Conservation (phyloP, 30 jellyfish, hydroid and myxozoan genomes). For the Catostylus mosaicus region DNA sequence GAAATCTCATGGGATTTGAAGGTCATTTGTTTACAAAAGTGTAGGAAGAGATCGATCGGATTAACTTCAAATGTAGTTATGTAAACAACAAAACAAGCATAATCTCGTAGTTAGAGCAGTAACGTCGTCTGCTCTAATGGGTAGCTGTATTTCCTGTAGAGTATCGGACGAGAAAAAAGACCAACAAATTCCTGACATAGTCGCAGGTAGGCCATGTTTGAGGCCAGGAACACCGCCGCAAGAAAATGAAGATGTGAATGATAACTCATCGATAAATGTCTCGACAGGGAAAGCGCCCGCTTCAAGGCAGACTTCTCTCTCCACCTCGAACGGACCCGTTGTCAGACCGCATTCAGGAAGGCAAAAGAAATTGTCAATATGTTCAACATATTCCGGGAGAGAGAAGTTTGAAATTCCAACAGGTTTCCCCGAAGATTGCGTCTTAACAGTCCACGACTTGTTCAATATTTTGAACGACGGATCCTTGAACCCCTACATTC, state of each 20-base stretch:
- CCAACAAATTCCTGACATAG: slow-evolving; percentile 9
- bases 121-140: slow-evolving; percentile 34
- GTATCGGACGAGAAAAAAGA: slow-evolving; percentile 7
- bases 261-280: background rate
- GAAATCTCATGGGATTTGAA: too few species aligned
- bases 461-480: slow-evolving; percentile 85
- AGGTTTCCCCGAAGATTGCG: slow-evolving; percentile 65
- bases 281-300: background rate
- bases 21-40: background rate
- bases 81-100: background rate
- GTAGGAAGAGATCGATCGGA: background rate
- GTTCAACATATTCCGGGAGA: slow-evolving; percentile 59
- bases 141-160: slow-evolving; percentile 52
- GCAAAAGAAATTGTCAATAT: slow-evolving; percentile 51
- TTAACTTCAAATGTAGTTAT: background rate
- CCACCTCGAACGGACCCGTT: slow-evolving; percentile 5
- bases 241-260: background rate
- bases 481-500: slow-evolving; percentile 60
- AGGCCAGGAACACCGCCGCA: background rate
- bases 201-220: slow-evolving; percentile 27
- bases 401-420: slow-evolving; percentile 28
- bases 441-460: slow-evolving; percentile 70
- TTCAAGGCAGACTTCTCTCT: background rate
- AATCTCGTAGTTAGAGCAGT: background rate
- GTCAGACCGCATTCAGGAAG: slow-evolving; percentile 42